Evolutionary conservation across 2,888 invertebrate genomes (phyloP).

Genomic region (Cantharis lateralis): DNA sequence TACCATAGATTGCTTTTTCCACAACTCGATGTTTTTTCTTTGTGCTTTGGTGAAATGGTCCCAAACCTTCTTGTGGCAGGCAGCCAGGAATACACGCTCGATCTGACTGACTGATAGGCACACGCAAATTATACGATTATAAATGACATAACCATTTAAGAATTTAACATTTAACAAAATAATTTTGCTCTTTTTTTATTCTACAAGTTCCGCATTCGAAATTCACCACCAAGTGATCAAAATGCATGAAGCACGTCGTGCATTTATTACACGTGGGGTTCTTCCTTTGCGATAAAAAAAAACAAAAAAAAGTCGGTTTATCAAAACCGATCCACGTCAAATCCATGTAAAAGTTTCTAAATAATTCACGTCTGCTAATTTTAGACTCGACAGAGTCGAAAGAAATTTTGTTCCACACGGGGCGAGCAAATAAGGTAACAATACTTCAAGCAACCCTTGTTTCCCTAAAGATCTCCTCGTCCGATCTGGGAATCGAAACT

Average conservation of each 20-base stretch:
- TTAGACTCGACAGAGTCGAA: background rate
- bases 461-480: background rate
- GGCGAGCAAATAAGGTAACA: background rate
- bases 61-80: constrained; percentile 98
- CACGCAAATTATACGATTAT: constrained; percentile 53
- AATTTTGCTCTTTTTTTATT: background rate
- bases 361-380: background rate
- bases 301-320: background rate
- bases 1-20: constrained; percentile 97
- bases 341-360: background rate
- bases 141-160: constrained; percentile 37
- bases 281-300: background rate
- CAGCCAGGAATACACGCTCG: constrained; percentile 95
- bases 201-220: background rate
- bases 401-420: background rate
- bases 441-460: background rate
- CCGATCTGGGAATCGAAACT: too few species aligned
- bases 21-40: constrained; percentile 97
- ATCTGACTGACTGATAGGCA: constrained; percentile 92
- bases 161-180: constrained; percentile 6
- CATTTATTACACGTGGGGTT: background rate
- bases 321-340: background rate
- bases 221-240: background rate
- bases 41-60: constrained; percentile 99
- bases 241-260: background rate